Evolutionary conservation across 2,113 vertebrate species (phyloP).

Genomic region (Lutjanus erythropterus): DNA sequence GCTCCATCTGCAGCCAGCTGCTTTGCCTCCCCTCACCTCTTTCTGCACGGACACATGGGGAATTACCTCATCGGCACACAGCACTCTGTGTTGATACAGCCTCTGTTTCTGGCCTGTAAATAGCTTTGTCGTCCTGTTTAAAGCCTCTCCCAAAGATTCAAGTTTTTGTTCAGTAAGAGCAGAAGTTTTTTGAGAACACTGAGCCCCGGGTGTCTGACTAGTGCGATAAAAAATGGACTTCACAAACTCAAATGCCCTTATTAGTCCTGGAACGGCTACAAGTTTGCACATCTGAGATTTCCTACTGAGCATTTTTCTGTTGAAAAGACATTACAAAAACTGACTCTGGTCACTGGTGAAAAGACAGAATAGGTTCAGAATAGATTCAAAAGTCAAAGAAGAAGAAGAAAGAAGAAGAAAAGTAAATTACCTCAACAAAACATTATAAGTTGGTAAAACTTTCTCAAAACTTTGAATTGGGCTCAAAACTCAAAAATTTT

Average conservation of each 20-base stretch:
- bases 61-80: slow-evolving; percentile 66
- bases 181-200: slow-evolving; percentile 15
- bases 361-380: too few relatives aligned
- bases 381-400: too few relatives aligned
- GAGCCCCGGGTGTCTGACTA: neutral
- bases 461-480: too few relatives aligned
- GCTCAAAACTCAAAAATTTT: too few relatives aligned
- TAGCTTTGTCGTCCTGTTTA: slow-evolving; percentile 46
- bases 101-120: slow-evolving; percentile 65
- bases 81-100: slow-evolving; percentile 62
- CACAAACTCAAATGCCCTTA: slow-evolving; percentile 6
- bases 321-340: too few relatives aligned
- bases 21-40: slow-evolving; percentile 53
- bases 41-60: slow-evolving; percentile 51
- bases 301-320: too few relatives aligned
- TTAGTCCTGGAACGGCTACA: neutral
- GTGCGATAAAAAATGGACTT: neutral
- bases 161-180: slow-evolving; percentile 38
- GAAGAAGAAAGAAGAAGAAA: too few relatives aligned
- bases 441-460: too few relatives aligned
- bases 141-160: slow-evolving; percentile 40
- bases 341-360: too few relatives aligned
- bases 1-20: slow-evolving; percentile 71
- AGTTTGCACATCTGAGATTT: slow-evolving; percentile 19
- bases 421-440: too few relatives aligned